Base-by-base conservation (phyloP, 2,797 vertebrate species). In the Oceanodroma leucorhoa region DNA sequence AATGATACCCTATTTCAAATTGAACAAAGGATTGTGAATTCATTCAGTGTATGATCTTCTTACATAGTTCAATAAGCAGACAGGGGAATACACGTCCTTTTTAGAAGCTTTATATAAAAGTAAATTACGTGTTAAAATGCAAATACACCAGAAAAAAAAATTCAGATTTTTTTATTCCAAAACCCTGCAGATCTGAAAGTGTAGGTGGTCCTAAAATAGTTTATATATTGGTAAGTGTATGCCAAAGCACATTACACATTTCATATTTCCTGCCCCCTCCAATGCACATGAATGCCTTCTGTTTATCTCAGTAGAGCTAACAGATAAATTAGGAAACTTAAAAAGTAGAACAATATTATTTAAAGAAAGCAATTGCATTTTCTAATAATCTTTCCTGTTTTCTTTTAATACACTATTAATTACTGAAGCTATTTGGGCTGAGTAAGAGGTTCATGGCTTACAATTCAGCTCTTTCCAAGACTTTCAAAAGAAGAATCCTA, bases 321-420 rank as follows among this genome's bases (percentile, higher is more conserved):
- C 58, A 88, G 89, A 93, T 72, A 88, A 93, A 86, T 78, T 62
- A 65, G 69, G 45, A 88, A 82, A 34, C 20, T 57, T 81, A 30
- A 83, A 51, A 89, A 90, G 57, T 54, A 72, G 88, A 91, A 67
- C 46, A 93, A 40, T 65, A 36, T 77, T 85, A 54, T 91, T 91
- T 86, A 71, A 94, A 62, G 77, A 91, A 91, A 76, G 51, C 36
- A 82, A n/a, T 67, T 93, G 15, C 30, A n/a, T 92, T 94, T 94
- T 57, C 40, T 81, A 26, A 53, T 88, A 58, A 58, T 92, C 9
- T 77, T 93, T 94, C 69, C 48, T 61, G 5, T 73, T 91, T 87
- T 66, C 29, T 85, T 92, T 76, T 48, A 80, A 89, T 83, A 81
- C 6, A 7, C 85, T 87, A 53, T 43, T 94, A 76, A 90, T 73